A percentile compares a stretch with the other conserved stretches of the same genome.
phyloP scores from a whole-genome alignment of 2,888 invertebrate genomes.

The Sphaerophoria taeniata region DNA sequence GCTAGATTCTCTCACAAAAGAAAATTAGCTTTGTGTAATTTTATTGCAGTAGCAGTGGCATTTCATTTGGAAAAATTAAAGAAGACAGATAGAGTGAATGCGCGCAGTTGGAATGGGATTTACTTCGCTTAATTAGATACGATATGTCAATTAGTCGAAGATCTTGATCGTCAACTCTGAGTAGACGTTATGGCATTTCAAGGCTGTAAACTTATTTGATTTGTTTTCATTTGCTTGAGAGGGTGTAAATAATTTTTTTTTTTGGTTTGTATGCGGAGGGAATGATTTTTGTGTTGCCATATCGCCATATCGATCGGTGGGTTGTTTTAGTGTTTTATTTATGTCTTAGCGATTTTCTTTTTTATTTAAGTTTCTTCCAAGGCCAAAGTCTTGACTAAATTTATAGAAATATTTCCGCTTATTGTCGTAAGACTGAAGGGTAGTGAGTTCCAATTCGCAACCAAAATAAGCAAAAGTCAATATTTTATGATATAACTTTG shows the following conservation, averaged over 20 bases:
- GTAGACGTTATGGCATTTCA: slow-evolving; percentile 12
- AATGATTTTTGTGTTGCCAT: neutral
- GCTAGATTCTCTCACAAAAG: neutral
- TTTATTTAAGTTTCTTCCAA: no score
- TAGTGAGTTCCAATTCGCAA: no score
- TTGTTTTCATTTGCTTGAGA: slow-evolving; percentile 10
- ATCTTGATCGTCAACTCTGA: slow-evolving; percentile 16
- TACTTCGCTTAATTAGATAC: slow-evolving; percentile 2
- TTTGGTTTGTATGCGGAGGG: neutral
- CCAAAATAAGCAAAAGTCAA: no score
- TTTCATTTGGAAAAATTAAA: neutral
- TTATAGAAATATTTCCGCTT: no score
- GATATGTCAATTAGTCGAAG: slow-evolving; percentile 26
- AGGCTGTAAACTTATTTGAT: slow-evolving; percentile 2
- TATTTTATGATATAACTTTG: no score
- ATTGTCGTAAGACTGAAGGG: no score
- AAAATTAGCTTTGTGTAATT: neutral
- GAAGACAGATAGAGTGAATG: neutral
- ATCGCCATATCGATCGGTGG: no score
- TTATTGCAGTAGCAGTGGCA: neutral
- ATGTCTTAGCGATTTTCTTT: no score
- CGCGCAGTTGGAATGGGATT: neutral
- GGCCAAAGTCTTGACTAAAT: no score
- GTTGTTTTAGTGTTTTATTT: no score
- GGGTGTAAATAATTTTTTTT: neutral